These are phyloP conservation scores for Cantharis rustica DNA, from an alignment of 2,888 invertebrate species.

Conservation along the genomic window DNA sequence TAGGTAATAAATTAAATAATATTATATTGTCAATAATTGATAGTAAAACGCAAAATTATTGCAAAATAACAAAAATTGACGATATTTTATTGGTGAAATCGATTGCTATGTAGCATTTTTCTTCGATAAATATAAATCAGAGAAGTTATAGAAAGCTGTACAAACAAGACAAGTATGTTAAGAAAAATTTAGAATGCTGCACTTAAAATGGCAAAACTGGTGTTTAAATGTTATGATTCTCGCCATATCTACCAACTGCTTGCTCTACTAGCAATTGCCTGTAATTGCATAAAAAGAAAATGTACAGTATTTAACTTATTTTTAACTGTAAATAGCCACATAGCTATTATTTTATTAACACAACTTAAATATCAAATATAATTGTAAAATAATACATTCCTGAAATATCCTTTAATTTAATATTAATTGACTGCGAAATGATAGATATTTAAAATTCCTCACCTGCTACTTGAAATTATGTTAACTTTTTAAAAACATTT, in stretches of 20 bases:
- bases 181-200: background rate
- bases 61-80: background rate
- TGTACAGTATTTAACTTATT: background rate
- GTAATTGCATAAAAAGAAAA: background rate
- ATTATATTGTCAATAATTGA: background rate
- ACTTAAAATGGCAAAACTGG: slow-evolving; percentile 1
- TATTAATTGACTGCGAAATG: background rate
- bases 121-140: background rate
- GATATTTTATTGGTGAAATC: background rate
- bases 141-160: background rate
- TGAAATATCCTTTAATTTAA: background rate
- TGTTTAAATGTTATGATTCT: background rate
- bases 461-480: too few relatives aligned
- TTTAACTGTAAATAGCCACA: background rate
- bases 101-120: background rate
- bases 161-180: background rate
- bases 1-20: background rate
- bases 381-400: background rate
- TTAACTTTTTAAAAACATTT: background rate
- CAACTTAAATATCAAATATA: background rate
- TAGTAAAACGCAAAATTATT: background rate
- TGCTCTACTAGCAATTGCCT: background rate
- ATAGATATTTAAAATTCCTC: too few relatives aligned
- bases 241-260: background rate
- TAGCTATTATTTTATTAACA: background rate